phyloP scores from a whole-genome alignment of 2,113 vertebrate species.

The Zosterops japonicus region DNA sequence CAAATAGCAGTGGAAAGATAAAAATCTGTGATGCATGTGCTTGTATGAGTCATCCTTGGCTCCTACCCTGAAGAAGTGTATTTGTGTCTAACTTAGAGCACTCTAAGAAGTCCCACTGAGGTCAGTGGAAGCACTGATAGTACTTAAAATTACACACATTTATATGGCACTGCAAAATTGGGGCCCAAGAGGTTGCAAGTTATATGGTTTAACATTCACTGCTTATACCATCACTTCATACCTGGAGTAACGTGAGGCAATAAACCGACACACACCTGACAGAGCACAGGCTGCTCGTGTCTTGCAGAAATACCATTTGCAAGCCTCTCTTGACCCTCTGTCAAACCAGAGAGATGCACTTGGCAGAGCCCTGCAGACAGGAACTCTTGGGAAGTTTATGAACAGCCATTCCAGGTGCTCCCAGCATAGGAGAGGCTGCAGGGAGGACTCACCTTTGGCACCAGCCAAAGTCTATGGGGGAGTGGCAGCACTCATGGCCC shows the following conservation, averaged over 20 bases:
- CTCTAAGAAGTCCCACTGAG: constrained; percentile 6
- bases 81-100: background rate
- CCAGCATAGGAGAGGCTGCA: accelerated
- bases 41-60: constrained; percentile 34
- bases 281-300: background rate
- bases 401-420: accelerated
- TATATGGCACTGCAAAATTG: background rate
- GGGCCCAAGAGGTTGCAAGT: background rate
- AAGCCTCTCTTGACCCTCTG: background rate
- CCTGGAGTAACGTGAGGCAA: background rate
- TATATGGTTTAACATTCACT: background rate
- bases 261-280: background rate
- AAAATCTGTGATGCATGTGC: background rate
- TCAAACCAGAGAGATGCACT: background rate
- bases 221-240: background rate
- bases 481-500: background rate
- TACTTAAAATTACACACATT: background rate
- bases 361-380: background rate
- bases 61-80: background rate
- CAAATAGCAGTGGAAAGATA: background rate
- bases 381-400: background rate
- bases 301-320: background rate
- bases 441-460: background rate
- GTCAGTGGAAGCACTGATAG: background rate
- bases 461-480: accelerated